These are phyloP conservation scores for Heliconius ismenius DNA, from an alignment of 2,888 invertebrate genomes.

Conservation along the genomic window DNA sequence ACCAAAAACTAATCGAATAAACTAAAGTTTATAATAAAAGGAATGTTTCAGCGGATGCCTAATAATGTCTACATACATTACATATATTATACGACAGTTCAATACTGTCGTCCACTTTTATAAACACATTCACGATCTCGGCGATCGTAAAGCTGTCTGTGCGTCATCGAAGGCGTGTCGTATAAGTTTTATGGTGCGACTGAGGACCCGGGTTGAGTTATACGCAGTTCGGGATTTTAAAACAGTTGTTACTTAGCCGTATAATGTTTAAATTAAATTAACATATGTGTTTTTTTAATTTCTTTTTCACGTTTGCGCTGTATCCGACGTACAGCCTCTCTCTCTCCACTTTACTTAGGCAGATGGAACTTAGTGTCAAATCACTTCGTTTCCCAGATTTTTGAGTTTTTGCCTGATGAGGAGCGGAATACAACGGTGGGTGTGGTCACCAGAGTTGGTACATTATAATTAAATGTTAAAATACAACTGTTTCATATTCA, in stretches of 20 bases:
- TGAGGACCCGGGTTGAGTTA: conserved; percentile 40
- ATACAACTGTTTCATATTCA: too few species aligned
- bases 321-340: too few species aligned
- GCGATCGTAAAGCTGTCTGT: conserved; percentile 66
- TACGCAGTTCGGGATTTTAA: conserved; percentile 7
- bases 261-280: conserved; percentile 1
- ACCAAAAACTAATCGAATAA: too few species aligned
- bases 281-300: background rate
- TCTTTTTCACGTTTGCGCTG: too few species aligned
- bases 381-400: too few species aligned
- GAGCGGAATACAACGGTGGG: too few species aligned
- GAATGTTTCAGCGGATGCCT: conserved; percentile 12
- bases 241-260: conserved; percentile 4
- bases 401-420: too few species aligned
- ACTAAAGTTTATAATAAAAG: background rate
- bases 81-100: conserved; percentile 3
- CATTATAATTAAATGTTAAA: too few species aligned
- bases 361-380: too few species aligned
- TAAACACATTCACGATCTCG: conserved; percentile 33
- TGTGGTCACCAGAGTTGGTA: too few species aligned
- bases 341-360: too few species aligned
- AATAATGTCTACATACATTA: background rate
- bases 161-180: conserved; percentile 72
- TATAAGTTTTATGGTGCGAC: conserved; percentile 65
- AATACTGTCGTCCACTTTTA: conserved; percentile 32